Conservation (phyloP, 2,888 invertebrate species). For the Drosophila macrospina region DNA sequence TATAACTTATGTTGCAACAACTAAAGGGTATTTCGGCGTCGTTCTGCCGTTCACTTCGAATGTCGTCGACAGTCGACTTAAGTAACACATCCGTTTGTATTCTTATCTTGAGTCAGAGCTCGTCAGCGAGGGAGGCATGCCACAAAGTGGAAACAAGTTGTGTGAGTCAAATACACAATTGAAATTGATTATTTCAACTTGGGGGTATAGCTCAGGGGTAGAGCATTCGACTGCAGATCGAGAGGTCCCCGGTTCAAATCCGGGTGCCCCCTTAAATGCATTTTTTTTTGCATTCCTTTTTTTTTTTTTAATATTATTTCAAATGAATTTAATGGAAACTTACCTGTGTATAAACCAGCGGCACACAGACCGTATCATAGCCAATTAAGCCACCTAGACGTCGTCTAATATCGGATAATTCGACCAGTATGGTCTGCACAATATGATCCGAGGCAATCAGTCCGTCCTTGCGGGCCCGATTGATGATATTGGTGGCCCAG, state of each 20-base stretch:
- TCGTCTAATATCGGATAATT: constrained; percentile 94
- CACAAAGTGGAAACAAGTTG: neutral
- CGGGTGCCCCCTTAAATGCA: constrained; percentile 38
- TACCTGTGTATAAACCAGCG: constrained; percentile 96
- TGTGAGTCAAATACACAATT: constrained; percentile 8
- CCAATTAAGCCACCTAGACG: constrained; percentile 94
- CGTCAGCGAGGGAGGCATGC: neutral
- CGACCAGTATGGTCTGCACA: constrained; percentile 94
- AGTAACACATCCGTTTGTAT: constrained; percentile 27
- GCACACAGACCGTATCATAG: constrained; percentile 96
- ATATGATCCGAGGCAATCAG: constrained; percentile 95
- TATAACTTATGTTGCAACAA: neutral
- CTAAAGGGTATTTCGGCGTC: constrained; percentile 1
- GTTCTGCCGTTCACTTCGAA: constrained; percentile 1
- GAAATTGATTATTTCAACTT: neutral
- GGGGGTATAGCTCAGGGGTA: constrained; percentile 79
- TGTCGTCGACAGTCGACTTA: neutral
- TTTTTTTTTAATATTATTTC: too few species aligned
- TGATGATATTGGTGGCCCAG: constrained; percentile 96
- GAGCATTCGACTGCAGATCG: constrained; percentile 80
- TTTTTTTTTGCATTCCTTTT: constrained; percentile 6
- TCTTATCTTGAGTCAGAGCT: constrained; percentile 32
- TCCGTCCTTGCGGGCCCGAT: constrained; percentile 93
- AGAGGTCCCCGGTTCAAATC: constrained; percentile 76
- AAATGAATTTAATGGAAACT: too few species aligned